Base-by-base conservation (phyloP, 2,888 invertebrate genomes). In the Anorthoa munda region DNA sequence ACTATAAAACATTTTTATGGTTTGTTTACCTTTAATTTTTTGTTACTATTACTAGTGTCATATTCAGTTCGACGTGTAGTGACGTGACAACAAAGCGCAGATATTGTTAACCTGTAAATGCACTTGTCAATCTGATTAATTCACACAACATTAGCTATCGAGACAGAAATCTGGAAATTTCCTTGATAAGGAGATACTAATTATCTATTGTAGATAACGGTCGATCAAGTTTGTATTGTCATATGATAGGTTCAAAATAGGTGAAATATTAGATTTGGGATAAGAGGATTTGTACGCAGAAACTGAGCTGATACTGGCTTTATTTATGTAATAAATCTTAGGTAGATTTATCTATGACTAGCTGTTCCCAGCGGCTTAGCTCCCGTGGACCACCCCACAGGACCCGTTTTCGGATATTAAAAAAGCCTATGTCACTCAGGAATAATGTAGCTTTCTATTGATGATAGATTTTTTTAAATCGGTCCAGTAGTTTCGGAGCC, bases 61-160 rank as follows among this genome's bases (percentile, higher is more conserved):
- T 12, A 56, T 45, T 45, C 55, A 67, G 2, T 18, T 18, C n/a
- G n/a, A 59, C 17, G 11, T 59, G 17, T 18, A 45, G 46, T 63
- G 26, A 63, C 23, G 46, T 66, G 12, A 59, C n/a, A 83, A 83
- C 72, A 77, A 79, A 65, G 66, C 55, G 11, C 50, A 17, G 60
- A 69, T 61, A 75, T 67, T 70, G 50, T 65, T 63, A 69, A 56
- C 64, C 66, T 48, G 64, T 31, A 59, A 71, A 60, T 56, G 56
- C 31, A n/a, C n/a, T 59, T 70, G 69, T 64, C 72, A 67, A 26
- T 55, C 58, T 70, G 80, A 79, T 74, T 69, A 64, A 64, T 65
- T 39, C 53, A 71, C 50, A 79, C 70, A 75, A 71, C 39, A 71
- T 31, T 50, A 45, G 46, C 26, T 39, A 51, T 46, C 53, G 21